Evolutionary conservation across 2,797 vertebrate species (phyloP), one percentile per base, ranked within the genome.

Genomic region (Helostoma temminkii): DNA sequence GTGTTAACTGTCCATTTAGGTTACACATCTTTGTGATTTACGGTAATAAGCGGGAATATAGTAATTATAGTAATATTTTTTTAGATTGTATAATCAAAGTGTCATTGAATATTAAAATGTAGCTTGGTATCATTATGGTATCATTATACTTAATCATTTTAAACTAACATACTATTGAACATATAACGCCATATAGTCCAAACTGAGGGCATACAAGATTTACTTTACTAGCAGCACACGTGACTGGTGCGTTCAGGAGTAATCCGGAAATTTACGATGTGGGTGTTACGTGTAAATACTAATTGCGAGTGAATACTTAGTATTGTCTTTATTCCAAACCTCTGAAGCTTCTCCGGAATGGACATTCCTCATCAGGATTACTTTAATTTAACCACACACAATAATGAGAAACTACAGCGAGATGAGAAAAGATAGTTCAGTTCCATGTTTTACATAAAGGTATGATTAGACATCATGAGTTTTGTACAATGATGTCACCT

Each of bases 171-270:
- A 15, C 1, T 6, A 4, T 26, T 19, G 15, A 1, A 1, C n/a
- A 4, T 25, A 9, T 18, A 9, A 0, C 37, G 34, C 76, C 84
- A 76, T 56, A n/a, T 0, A 81, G 71, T 1, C 57, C n/a, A 1
- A 0, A 0, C 0, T 18, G 24, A 69, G 88, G 88, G 66, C 28
- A 24, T 0, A 3, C n/a, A 28, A 5, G 0, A 3, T n/a, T n/a
- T n/a, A n/a, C n/a, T n/a, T n/a, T n/a, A n/a, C n/a, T n/a, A n/a
- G n/a, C 25, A n/a, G 9, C 41, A 63, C 77, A 68, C 36, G 65
- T 76, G 78, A 75, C 43, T 74, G 82, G n/a, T 74, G 71, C 64
- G 66, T 89, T 87, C 73, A 72, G 0, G 1, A n/a, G 62, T 12
- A 58, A 2, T 21, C 32, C 1, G 70, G 36, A 57, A 76, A 66